These are phyloP conservation scores for Parnassius smintheus DNA, from an alignment of 2,888 invertebrate genomes.

Conservation along the genomic window DNA sequence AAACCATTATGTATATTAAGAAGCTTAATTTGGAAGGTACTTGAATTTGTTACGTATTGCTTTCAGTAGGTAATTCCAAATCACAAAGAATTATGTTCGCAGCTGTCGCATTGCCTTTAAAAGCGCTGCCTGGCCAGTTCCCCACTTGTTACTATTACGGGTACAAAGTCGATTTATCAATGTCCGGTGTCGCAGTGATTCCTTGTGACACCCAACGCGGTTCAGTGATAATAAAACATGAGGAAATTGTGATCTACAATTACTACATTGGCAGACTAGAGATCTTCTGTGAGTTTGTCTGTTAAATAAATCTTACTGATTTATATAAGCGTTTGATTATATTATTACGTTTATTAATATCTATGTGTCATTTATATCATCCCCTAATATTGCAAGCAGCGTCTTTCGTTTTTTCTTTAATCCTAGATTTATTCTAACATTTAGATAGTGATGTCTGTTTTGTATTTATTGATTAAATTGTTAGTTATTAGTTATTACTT, in stretches of 20 bases:
- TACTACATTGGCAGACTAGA: conserved; percentile 34
- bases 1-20: too few species aligned
- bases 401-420: too few species aligned
- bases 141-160: conserved; percentile 42
- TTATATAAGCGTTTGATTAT: too few species aligned
- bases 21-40: too few species aligned
- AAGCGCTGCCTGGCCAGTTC: conserved; percentile 36
- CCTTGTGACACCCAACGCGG: conserved; percentile 43
- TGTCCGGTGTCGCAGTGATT: conserved; percentile 46
- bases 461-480: too few species aligned
- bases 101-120: conserved; percentile 37
- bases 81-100: conserved; percentile 26
- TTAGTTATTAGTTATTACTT: too few species aligned
- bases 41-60: too few species aligned
- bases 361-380: too few species aligned
- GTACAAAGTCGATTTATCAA: conserved; percentile 50
- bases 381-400: too few species aligned
- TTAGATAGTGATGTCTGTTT: too few species aligned
- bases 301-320: not conserved
- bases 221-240: conserved; percentile 54
- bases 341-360: too few species aligned
- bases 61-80: conserved; percentile 13
- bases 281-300: not conserved
- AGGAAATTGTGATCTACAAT: conserved; percentile 42
- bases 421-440: too few species aligned